These are phyloP conservation scores for Apodemia duryi DNA, from an alignment of 2,888 invertebrate species.

Conservation along the genomic window DNA sequence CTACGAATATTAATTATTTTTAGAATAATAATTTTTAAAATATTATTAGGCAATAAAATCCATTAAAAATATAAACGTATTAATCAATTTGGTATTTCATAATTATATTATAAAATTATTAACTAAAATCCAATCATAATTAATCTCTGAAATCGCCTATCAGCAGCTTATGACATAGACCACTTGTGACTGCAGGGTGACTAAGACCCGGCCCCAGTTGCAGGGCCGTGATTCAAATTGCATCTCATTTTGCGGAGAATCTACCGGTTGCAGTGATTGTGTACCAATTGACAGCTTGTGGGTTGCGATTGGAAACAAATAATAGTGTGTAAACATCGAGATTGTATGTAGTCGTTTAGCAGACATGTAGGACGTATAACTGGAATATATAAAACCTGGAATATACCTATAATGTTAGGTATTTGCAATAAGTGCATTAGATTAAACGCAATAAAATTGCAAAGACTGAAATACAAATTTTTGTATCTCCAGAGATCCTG, in stretches of 20 bases:
- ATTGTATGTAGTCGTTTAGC: slow-evolving; percentile 21
- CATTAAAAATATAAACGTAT: no score
- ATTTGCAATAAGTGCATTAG: background rate
- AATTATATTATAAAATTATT: no score
- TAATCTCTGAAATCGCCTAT: no score
- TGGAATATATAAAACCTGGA: slow-evolving; percentile 19
- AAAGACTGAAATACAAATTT: no score
- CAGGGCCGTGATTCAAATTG: slow-evolving; percentile 69
- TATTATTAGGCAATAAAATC: no score
- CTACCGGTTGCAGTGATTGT: slow-evolving; percentile 58
- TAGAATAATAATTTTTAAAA: no score
- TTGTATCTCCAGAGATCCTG: no score
- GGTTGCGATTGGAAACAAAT: slow-evolving; percentile 37
- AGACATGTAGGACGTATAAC: slow-evolving; percentile 28
- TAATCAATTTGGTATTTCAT: no score
- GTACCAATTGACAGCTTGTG: slow-evolving; percentile 53
- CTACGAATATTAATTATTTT: no score
- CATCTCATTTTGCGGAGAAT: slow-evolving; percentile 60
- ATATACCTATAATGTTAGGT: background rate
- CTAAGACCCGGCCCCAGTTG: slow-evolving; percentile 40
- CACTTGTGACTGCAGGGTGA: slow-evolving; percentile 51
- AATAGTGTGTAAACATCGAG: slow-evolving; percentile 34
- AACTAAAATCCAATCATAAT: no score
- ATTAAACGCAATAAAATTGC: background rate
- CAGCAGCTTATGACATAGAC: slow-evolving; percentile 31